Evolutionary conservation across 2,113 vertebrate species (phyloP).

Genomic region (Elaphurus davidianus): DNA sequence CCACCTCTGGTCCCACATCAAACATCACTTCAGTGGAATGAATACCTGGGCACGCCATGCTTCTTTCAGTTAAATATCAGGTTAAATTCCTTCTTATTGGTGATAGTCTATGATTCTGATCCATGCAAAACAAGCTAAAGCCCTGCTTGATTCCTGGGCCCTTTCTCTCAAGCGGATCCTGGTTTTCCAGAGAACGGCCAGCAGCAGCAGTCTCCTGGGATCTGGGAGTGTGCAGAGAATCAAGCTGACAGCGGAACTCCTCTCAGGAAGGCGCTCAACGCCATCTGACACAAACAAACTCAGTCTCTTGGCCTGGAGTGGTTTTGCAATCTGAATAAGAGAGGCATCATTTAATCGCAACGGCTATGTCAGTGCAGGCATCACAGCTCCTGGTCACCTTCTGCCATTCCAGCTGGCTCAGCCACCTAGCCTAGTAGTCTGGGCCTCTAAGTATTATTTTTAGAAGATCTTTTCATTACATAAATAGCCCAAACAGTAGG

Average conservation of each 20-base stretch:
- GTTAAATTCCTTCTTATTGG: not conserved
- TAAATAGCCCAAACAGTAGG: slow-evolving; percentile 31
- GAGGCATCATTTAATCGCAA: not conserved
- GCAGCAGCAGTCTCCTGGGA: not conserved
- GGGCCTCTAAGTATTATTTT: slow-evolving; percentile 36
- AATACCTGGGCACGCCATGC: not conserved
- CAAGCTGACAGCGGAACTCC: not conserved
- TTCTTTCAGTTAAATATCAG: not conserved
- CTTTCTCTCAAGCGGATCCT: not conserved
- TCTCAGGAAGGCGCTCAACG: not conserved
- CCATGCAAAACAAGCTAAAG: not conserved
- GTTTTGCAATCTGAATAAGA: not conserved
- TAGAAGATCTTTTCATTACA: slow-evolving; percentile 56
- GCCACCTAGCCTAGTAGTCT: not conserved
- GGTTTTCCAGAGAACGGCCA: not conserved
- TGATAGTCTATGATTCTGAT: not conserved
- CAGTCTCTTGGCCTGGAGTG: not conserved
- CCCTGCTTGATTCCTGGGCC: not conserved
- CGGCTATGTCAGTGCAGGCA: not conserved
- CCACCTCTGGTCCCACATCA: not conserved
- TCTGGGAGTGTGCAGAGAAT: not conserved
- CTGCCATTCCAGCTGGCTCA: slow-evolving; percentile 29
- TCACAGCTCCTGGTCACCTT: not conserved
- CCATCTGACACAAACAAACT: not conserved
- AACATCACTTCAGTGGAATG: not conserved